Evolutionary conservation across 1,140 invertebrate genomes (phyloP).

Genomic region (Euglossa dilemma): DNA sequence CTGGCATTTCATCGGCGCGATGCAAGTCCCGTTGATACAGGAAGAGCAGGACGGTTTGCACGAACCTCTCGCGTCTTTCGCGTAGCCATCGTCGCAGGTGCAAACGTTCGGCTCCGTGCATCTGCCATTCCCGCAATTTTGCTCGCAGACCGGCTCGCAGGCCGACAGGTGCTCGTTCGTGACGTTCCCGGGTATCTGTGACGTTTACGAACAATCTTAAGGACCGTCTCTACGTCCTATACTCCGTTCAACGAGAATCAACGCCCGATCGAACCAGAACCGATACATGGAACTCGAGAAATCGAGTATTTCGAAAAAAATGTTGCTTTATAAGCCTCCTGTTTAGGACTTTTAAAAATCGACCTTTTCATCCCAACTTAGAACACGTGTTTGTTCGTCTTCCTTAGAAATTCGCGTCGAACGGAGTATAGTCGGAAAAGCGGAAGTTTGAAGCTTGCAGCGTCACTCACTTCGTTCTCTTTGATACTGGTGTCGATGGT

Average conservation of each 20-base stretch:
- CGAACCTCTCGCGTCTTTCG: neutral
- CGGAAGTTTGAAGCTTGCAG: neutral
- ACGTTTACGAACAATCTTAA: neutral
- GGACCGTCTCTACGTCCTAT: neutral
- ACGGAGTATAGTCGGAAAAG: neutral
- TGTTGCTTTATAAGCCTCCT: no score
- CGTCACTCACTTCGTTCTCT: neutral
- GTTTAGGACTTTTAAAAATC: no score
- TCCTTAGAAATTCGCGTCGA: no score
- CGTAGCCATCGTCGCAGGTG: slow-evolving; percentile 67
- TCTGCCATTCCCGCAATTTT: slow-evolving; percentile 66
- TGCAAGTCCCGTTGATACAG: slow-evolving; percentile 68
- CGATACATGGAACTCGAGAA: no score
- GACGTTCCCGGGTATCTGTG: neutral
- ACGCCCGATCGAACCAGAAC: no score
- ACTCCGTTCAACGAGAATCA: no score
- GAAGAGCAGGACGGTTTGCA: slow-evolving; percentile 60
- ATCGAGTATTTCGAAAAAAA: no score
- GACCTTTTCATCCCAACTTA: no score
- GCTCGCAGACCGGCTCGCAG: slow-evolving; percentile 72
- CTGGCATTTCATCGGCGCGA: slow-evolving; percentile 65
- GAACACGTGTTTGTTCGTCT: no score
- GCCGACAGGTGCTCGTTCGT: neutral
- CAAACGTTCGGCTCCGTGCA: slow-evolving; percentile 72
- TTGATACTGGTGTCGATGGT: neutral